Base-by-base conservation (phyloP, 1,140 invertebrate species). In the Papilio polytes region DNA sequence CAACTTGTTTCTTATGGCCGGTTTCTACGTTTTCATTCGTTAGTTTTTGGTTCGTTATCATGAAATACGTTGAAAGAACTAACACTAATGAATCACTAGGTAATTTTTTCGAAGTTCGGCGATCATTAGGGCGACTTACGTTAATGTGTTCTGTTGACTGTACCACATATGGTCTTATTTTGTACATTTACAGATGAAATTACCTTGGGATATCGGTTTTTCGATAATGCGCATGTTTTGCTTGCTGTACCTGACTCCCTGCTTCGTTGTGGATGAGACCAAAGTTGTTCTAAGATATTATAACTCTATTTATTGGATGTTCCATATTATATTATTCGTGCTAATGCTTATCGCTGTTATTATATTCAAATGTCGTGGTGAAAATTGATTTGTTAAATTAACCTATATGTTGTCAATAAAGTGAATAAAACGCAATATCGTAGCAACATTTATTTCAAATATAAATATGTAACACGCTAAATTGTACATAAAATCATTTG, bases 221-320 rank as follows among this genome's bases (percentile, higher is more conserved):
- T 91, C 92, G 0, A 91, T 94, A 82, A 94, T 94, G 91, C 87
- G 93, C 3, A 44, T 91, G 22, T 89, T 93, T 56, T 94, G 93
- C 76, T 76, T 94, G 0, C 86, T 90, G 8, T 94, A 94, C 80
- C 82, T 94, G 51, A 91, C 92, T 0, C 93, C 93, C 8, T 94
- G 93, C 66, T 83, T 94, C 56, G 81, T 92, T 7, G 41, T 93
- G 0, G 81, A 82, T 3, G 86, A 93, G 48, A 83, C 86, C 0
- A 8, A 36, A 3, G 80, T 81, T 0, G 82, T 92, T 2, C 59
- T 95, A 1, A 85, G 74, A 26, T 95, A 95, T 74, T 95, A 95
- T 81, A 90, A 91, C 80, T 94, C 92, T 9, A 95, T 95, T 81
- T 92, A 88, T 51, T 95, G 93, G 93, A 84, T 91, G 51, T 94